Evolutionary conservation across 2,797 vertebrate species (phyloP), one percentile per base, ranked within the genome.

Genomic region (Notolabrus celidotus): DNA sequence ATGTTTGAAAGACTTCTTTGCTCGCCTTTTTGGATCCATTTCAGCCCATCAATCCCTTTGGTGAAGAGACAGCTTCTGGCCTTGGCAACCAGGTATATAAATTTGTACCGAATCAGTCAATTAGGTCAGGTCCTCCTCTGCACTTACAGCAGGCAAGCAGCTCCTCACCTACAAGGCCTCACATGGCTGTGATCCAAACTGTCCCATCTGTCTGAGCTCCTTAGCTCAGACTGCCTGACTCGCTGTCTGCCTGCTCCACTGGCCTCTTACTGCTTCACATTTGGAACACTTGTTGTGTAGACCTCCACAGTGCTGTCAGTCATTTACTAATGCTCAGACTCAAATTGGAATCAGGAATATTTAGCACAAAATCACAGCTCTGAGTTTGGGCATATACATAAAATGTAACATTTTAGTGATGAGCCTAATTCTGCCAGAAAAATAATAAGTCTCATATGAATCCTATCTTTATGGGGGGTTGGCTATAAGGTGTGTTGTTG

Each of bases 51-150:
- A 19, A 56, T 68, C 46, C 58, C 47, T 67, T 31, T 39, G 27
- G 54, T 74, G 58, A 65, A 50, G 55, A 67, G 49, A 63, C 68
- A 53, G 69, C 65, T 61, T 74, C 65, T 27, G 63, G 72, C 45
- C 69, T 85, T 72, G 80, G 72, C 71, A 79, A 38, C 46, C 17
- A 19, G 66, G 67, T 75, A 64, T 77, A 74, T 39, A 60, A 43
- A 66, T 82, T 82, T 75, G 59, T 72, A 80, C 73, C 58, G 79
- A 79, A 69, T 69, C 73, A 74, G 74, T 80, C 85, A 81, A 72
- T 82, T 84, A 78, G 79, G 67, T 79, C 67, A 67, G 63, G 57
- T 42, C 74, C 72, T 84, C 70, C 63, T 80, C 63, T 74, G 66
- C 54, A 52, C 58, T 75, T 51, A 51, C 52, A n/a, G 58, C 68